Base-by-base conservation (phyloP, 2,888 invertebrate genomes). In the Tolmerus cingulatus region DNA sequence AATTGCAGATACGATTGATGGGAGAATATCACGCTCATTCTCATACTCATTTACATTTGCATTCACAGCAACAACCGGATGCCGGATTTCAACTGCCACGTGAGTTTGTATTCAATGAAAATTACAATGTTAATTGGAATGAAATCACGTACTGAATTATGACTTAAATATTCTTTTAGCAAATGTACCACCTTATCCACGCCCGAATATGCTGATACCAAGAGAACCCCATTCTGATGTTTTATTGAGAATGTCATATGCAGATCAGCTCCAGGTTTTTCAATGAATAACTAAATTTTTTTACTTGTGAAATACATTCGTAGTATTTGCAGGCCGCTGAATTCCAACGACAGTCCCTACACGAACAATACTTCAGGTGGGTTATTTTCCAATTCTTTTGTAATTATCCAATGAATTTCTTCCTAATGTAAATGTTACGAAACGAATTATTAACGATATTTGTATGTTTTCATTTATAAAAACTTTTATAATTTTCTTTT, bases 11-110 rank as follows among this genome's bases (percentile, higher is more conserved):
- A 92, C 98, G 98, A 94, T 97, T 98, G 97, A 97, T 97, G 90
- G 97, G 97, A 92, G 97, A 97, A 94, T 97, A 97, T 94, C 97
- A 97, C 93, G 97, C 97, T 91, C 97, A 98, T 94, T 97, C 97
- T 90, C 97, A 97, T 93, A 97, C 97, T 90, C 97, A 97, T 93
- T 97, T 97, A 90, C 97, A 97, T 93, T 96, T 97, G 91, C 97
- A 98, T 94, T 96, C 97, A 91, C 94, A 94, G 93, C 94, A 94
- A 92, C 96, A 96, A 93, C 96, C 96, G 93, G 96, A 96, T 92
- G 93, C 94, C 89, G 94, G 94, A 91, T 94, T 94, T 91, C 94
- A 94, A 90, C 92, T 94, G 90, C 94, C 94, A 93, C 94, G 94
- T 94, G 93, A 93, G 93, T 93, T 93, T 93, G 93, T 93, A 93